Conservation (phyloP, 1,140 invertebrate species). For the Zaprionus taronus region DNA sequence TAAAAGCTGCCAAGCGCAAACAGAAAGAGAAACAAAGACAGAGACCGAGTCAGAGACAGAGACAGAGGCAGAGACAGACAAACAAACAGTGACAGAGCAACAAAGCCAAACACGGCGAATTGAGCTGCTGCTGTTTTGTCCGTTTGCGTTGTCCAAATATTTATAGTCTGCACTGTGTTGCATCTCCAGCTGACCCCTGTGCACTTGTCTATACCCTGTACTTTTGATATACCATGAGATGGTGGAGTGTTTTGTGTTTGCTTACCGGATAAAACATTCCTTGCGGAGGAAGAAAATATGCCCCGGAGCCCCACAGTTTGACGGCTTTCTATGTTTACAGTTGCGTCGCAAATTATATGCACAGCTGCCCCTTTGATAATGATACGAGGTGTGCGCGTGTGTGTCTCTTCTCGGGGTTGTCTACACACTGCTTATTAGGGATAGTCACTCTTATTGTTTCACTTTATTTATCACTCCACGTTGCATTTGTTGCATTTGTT, state of each 20-base stretch:
- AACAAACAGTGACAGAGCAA: conserved; percentile 44
- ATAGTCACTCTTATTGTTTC: conserved; percentile 42
- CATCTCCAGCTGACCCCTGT: conserved; percentile 9
- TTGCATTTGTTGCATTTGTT: conserved; percentile 51
- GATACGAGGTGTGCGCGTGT: conserved; percentile 12
- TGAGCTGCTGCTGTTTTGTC: conserved; percentile 33
- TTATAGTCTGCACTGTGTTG: conserved; percentile 44
- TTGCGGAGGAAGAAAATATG: conserved; percentile 96
- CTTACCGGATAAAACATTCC: conserved; percentile 97
- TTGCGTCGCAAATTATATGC: conserved; percentile 65
- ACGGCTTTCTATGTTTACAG: conserved; percentile 88
- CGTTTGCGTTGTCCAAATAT: conserved; percentile 43
- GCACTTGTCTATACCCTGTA: not conserved
- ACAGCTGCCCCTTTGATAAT: conserved; percentile 30
- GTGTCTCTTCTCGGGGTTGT: conserved; percentile 18
- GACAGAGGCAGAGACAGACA: conserved; percentile 32
- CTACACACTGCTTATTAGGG: conserved; percentile 25
- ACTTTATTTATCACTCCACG: conserved; percentile 33
- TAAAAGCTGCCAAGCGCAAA: conserved; percentile 15
- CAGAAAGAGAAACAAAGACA: conserved; percentile 9
- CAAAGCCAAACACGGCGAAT: conserved; percentile 50
- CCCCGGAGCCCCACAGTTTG: conserved; percentile 97
- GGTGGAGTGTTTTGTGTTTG: conserved; percentile 29
- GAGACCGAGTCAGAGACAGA: conserved; percentile 3
- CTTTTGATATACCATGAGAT: not conserved